Base-by-base conservation (phyloP, 2,797 vertebrate species). In the Pempheris klunzingeri region DNA sequence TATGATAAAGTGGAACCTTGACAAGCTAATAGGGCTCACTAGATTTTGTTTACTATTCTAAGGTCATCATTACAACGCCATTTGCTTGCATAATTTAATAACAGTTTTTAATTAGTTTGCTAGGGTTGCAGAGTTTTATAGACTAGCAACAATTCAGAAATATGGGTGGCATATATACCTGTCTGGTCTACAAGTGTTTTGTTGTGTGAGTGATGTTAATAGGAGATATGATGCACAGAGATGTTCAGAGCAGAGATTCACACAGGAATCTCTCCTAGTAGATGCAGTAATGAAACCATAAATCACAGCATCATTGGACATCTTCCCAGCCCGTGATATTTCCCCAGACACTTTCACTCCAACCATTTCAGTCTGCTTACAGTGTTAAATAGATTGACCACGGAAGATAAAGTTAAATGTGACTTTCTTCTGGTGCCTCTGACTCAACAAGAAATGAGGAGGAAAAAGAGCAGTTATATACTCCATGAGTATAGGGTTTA, bases 251-350 rank as follows among this genome's bases (percentile, higher is more conserved):
- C 66, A 65, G 46, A 88, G 85, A 75, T 83, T 87, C 88, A 90
- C 83, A 71, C 71, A 36, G 71, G 84, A 78, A 83, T 89, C 77
- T 70, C 70, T 86, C 68, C 84, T 75, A 11, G 53, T 81, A 74
- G 82, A 86, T 77, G 67, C 74, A 38, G 82, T 91, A 93, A 93
- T 92, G 89, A 91, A 92, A 91, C 84, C 84, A 93, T 94, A 93
- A 93, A 93, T 93, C 92, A 93, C 77, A 67, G 78, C 84, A 87
- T 92, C 83, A 90, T 89, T 91, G 91, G 89, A 90, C 53, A 34
- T 84, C 85, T 88, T 92, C 91, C 83, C 87, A 78, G 87, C 64
- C 41, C 64, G 77, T 88, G 89, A 90, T 92, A 91, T 93, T 92
- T 93, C 90, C 90, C 89, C 83, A 87, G 90, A 87, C 88, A 79